phyloP scores from a whole-genome alignment of 2,113 vertebrate genomes.

The Phylloscopus whistleri region DNA sequence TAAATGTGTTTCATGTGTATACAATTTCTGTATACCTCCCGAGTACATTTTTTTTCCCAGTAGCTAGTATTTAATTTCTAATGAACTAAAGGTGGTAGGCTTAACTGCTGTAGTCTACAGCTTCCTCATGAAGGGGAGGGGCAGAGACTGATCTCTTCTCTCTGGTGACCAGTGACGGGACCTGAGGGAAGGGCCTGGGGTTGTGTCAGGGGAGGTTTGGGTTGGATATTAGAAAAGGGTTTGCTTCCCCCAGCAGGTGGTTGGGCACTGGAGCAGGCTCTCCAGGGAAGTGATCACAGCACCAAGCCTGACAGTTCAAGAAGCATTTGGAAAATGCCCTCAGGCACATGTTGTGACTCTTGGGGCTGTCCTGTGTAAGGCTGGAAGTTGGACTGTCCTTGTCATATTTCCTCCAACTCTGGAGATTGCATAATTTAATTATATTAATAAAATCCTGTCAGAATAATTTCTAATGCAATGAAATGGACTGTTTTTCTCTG shows the following conservation, averaged over 20 bases:
- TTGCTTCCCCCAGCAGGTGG: not conserved
- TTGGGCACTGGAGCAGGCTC: not conserved
- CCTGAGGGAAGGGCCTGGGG: not conserved
- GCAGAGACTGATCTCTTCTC: not conserved
- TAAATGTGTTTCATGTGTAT: not conserved
- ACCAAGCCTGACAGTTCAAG: not conserved
- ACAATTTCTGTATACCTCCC: not conserved
- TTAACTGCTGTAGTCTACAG: not conserved
- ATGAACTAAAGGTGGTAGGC: not conserved
- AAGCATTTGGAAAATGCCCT: not conserved
- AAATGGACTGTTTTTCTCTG: not conserved
- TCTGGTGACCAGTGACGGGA: not conserved
- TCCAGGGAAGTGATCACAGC: not conserved
- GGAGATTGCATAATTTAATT: not conserved
- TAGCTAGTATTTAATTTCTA: not conserved
- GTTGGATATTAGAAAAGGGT: not conserved
- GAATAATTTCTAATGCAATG: not conserved
- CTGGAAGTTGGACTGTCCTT: not conserved
- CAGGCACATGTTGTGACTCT: not conserved
- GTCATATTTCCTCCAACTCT: not conserved
- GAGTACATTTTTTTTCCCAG: not conserved
- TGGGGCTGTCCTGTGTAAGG: not conserved
- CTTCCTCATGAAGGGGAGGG: not conserved
- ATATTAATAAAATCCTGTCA: not conserved
- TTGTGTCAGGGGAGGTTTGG: not conserved